Percentiles rank a stretch among this genome's conserved stretches.
phyloP scores from a whole-genome alignment of 2,797 vertebrate species.

The Protosalanx chinensis region DNA sequence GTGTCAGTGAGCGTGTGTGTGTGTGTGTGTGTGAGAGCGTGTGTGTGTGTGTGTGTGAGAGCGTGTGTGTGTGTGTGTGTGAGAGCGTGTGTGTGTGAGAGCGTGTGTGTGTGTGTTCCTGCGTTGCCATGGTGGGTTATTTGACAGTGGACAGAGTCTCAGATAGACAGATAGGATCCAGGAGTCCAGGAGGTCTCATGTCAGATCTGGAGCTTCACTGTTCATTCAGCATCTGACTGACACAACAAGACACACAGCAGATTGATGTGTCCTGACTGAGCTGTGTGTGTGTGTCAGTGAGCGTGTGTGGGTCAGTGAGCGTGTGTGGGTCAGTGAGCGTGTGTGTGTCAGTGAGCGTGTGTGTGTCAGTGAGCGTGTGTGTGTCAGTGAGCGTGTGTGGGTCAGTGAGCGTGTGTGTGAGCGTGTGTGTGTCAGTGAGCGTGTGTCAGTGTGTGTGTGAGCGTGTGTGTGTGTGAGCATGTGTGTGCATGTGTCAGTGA shows the following conservation, averaged over 20 bases:
- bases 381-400: neutral
- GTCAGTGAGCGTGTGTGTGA: neutral
- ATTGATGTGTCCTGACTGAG: neutral
- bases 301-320: neutral
- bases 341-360: neutral
- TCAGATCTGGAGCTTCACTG: too few species aligned
- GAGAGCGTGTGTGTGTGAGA: too few species aligned
- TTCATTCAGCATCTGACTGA: neutral
- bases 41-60: too few species aligned
- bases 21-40: too few species aligned
- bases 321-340: neutral
- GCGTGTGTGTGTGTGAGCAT: neutral
- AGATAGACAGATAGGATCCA: neutral
- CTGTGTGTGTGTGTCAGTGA: too few species aligned
- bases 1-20: too few species aligned
- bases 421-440: neutral
- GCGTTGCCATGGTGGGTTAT: conserved; percentile 27
- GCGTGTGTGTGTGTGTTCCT: neutral
- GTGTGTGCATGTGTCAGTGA: neutral
- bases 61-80: too few species aligned
- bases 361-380: neutral
- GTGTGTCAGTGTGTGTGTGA: neutral
- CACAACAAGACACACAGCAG: neutral
- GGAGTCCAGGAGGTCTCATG: too few species aligned
- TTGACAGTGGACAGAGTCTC: conserved; percentile 6